Percentiles rank a stretch among this genome's conserved stretches.
These are phyloP conservation scores for Gambusia yucatana DNA, from an alignment of 2,797 vertebrate genomes.

Conservation along the genomic window DNA sequence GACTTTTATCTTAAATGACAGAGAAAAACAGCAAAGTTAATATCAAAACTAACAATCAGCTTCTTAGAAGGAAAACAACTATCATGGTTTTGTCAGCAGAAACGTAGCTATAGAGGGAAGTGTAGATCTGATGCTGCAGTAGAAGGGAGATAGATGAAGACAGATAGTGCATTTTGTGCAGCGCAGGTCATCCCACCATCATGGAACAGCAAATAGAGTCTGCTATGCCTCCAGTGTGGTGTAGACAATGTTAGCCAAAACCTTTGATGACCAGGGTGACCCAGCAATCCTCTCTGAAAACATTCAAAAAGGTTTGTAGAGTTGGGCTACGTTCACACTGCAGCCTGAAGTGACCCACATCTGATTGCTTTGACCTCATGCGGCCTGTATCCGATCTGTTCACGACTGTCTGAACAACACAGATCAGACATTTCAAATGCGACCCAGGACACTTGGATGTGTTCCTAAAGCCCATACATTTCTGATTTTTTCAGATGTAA, in stretches of 20 bases:
- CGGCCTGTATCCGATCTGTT: too few species aligned
- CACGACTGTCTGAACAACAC: too few species aligned
- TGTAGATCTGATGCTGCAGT: neutral
- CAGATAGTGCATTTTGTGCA: neutral
- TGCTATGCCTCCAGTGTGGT: neutral
- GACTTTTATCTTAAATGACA: too few species aligned
- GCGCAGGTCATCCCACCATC: neutral
- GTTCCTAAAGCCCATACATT: too few species aligned
- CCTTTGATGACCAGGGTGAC: neutral
- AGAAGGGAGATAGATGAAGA: neutral
- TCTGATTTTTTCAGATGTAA: too few species aligned
- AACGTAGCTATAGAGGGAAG: neutral
- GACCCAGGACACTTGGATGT: too few species aligned
- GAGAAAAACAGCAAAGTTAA: neutral
- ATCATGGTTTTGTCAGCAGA: neutral
- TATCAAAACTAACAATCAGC: neutral
- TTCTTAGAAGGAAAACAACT: neutral
- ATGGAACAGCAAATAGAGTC: neutral
- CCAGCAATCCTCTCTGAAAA: neutral
- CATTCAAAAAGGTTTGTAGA: neutral
- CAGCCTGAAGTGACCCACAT: too few species aligned
- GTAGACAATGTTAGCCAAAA: neutral
- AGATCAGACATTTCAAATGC: too few species aligned
- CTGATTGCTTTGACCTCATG: neutral
- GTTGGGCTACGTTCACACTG: too few species aligned